Evolutionary conservation across 2,888 invertebrate genomes (phyloP), one percentile per base, ranked within the genome.

Genomic region (Tanypteryx hageni): DNA sequence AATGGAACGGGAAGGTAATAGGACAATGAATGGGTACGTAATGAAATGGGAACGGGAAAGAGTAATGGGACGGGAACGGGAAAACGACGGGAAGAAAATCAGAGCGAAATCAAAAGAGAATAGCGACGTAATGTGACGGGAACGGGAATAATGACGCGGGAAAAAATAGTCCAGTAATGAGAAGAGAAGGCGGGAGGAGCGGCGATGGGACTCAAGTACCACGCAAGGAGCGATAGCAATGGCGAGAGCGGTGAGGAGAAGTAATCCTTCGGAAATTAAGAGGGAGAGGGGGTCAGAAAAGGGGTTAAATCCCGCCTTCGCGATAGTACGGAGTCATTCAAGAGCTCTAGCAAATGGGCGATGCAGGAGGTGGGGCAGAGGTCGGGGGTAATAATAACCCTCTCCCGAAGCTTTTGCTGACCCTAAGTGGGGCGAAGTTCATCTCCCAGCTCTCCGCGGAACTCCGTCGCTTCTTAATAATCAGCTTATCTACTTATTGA

Each of bases 401-500:
- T 5, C 44, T 5, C 22, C 22, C 27, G 76, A 22, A 76, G 76
- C 76, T 76, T 27, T 76, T 76, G 76, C 76, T 76, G 76, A 76
- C 76, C 76, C 76, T 22, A 76, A 76, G 18, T 76, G 76, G 76
- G 76, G 76, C 76, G 76, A 76, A 76, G 76, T 76, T 76, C 76
- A 76, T 76, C 76, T 76, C 68, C 22, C 68, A 44, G 44, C 44
- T 44, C 44, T 44, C 68, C n/a, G n/a, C 76, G 76, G 76, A n/a
- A 68, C 68, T 68, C n/a, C n/a, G 76, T 76, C 22, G 76, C 76
- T 76, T 76, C 76, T 22, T 76, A 76, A 76, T 76, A 76, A 76
- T 76, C 76, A 76, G 76, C 76, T 76, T 76, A 76, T 76, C 76
- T 76, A 76, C 76, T 76, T 76, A 76, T 76, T 76, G 76, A 76